Base-by-base conservation (phyloP, 2,113 vertebrate species). In the Mormyrus lacerda region DNA sequence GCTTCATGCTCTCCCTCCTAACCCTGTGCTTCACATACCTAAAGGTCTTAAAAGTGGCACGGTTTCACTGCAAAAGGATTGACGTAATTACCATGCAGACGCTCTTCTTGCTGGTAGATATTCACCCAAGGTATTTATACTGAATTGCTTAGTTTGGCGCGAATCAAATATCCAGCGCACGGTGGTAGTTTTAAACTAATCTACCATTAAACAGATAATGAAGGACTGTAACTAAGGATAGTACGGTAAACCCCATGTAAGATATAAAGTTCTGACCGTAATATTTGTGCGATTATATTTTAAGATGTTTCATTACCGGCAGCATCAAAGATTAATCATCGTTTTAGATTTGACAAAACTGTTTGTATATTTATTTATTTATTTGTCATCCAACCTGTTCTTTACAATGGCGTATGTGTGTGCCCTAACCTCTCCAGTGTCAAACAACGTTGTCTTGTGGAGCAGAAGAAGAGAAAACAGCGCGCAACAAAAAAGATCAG, bases 21-120 rank as follows among this genome's bases (percentile, higher is more conserved):
- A 96, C 96, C 90, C 91, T 97, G 92, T 96, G 96, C 89, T 95
- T 97, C 94, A 95, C 97, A 90, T 97, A 96, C 91, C 91, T 97
- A 91, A 95, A 96, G 94, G 97, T 97, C 93, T 90, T 97, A 91
- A 95, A 95, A 93, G 96, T 96, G 87, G 96, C 96, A 44, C 92
- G 96, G 58, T 96, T 97, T 92, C 97, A 96, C 93, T 97, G 97
- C 95, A 96, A 95, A 91, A 91, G 95, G 93, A 96, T 97, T 89
- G 95, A 96, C 92, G 92, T 97, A 13, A 96, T 97, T 89, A 96
- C 97, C 91, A 96, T 96, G 96, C 97, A 96, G 94, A 97, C 95
- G 45, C 95, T 97, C 4, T 96, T 97, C 92, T 94, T 97, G 89
- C 95, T 97, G 87, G 96, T 97, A 85, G 97, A 97, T 93, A 97